Conservation (phyloP, 2,113 vertebrate genomes). For the Calyptomena viridis region DNA sequence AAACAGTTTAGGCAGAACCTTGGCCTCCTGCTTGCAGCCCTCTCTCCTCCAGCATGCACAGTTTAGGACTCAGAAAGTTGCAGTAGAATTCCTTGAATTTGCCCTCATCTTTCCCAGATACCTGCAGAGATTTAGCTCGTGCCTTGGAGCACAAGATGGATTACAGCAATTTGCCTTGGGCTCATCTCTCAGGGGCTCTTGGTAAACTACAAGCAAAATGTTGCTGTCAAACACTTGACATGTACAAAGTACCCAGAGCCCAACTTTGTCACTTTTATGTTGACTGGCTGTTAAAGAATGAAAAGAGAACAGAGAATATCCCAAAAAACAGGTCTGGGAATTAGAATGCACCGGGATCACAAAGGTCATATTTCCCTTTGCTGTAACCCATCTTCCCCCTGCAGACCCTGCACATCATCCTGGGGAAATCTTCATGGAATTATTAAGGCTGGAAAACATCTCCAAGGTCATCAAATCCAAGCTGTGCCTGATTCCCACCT, state of each 20-base stretch:
- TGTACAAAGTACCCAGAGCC: neutral
- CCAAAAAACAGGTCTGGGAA: neutral
- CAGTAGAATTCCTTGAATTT: neutral
- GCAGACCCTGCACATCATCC: rapidly evolving
- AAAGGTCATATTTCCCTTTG: neutral
- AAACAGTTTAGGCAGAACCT: neutral
- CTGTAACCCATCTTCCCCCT: neutral
- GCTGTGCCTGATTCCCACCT: neutral
- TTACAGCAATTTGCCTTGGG: neutral
- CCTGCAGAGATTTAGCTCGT: neutral
- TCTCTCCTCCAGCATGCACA: neutral
- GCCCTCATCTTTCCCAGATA: neutral
- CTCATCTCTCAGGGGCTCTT: neutral
- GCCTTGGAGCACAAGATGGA: neutral
- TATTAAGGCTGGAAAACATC: neutral
- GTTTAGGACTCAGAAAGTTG: neutral
- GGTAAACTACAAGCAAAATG: neutral
- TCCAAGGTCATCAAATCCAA: neutral
- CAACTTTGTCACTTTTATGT: neutral
- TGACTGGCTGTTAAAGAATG: neutral
- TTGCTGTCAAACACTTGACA: neutral
- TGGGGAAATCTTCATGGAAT: neutral
- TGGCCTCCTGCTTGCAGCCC: neutral
- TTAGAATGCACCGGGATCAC: neutral
- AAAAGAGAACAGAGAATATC: neutral